Evolutionary conservation across 2,888 invertebrate genomes (phyloP).

Genomic region (Galerucella pusilla): DNA sequence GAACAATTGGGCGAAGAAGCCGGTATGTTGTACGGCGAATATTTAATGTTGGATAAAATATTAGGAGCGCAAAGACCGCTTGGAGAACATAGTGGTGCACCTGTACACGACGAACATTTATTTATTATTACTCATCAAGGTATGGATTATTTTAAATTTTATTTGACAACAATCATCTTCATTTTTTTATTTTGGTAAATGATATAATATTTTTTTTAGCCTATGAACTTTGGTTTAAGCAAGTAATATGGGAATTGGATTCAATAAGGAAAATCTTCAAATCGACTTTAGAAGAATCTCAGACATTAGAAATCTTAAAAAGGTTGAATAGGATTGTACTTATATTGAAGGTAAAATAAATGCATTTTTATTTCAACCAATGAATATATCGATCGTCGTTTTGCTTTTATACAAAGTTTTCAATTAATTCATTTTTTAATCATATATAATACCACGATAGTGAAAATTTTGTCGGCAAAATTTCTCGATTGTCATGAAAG

Average conservation of each 20-base stretch:
- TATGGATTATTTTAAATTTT: slow-evolving; percentile 59
- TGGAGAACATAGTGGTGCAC: slow-evolving; percentile 76
- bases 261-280: slow-evolving; percentile 87
- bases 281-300: slow-evolving; percentile 85
- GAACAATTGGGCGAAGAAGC: slow-evolving; percentile 75
- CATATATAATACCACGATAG: too few species aligned
- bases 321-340: slow-evolving; percentile 91
- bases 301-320: slow-evolving; percentile 92
- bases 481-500: too few species aligned
- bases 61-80: slow-evolving; percentile 84
- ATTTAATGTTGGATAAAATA: slow-evolving; percentile 89
- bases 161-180: too few species aligned
- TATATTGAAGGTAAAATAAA: slow-evolving; percentile 82
- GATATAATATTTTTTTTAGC: slow-evolving; percentile 72
- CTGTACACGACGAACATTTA: slow-evolving; percentile 96
- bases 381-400: too few species aligned
- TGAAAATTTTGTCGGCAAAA: too few species aligned
- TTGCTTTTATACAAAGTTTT: too few species aligned
- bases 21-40: slow-evolving; percentile 91
- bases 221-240: slow-evolving; percentile 99
- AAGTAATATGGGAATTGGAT: slow-evolving; percentile 96
- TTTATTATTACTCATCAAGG: slow-evolving; percentile 99
- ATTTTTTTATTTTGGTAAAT: too few species aligned
- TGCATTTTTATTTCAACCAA: background rate
- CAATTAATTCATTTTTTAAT: too few species aligned